Percentiles rank a stretch among this genome's conserved stretches.
These are phyloP conservation scores for Xyrauchen texanus DNA, from an alignment of 2,113 vertebrate species.

Conservation along the genomic window DNA sequence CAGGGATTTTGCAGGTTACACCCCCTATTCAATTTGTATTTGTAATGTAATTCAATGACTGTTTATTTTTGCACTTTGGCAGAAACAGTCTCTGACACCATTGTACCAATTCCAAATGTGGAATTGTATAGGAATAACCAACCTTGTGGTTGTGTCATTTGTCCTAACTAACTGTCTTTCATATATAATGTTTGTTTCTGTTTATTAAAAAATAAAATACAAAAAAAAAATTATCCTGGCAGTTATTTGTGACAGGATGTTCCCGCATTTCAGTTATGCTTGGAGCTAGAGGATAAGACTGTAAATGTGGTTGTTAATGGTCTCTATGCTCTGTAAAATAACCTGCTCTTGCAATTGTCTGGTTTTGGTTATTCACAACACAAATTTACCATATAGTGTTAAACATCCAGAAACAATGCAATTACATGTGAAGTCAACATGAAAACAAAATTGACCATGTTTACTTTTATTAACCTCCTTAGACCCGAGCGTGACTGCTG, in stretches of 20 bases:
- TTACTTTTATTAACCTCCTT: too few relatives aligned
- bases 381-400: too few relatives aligned
- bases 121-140: neutral
- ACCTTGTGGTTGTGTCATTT: neutral
- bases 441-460: too few relatives aligned
- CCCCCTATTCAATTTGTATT: conserved; percentile 4
- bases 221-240: neutral
- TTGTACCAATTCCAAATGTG: too few relatives aligned
- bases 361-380: too few relatives aligned
- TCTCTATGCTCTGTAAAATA: too few relatives aligned
- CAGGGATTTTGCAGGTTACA: neutral
- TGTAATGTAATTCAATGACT: conserved; percentile 3
- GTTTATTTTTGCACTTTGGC: neutral
- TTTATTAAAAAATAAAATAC: neutral
- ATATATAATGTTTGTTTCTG: neutral
- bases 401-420: too few relatives aligned
- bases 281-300: too few relatives aligned
- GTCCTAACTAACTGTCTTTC: neutral
- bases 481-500: too few relatives aligned
- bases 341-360: too few relatives aligned
- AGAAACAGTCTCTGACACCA: neutral
- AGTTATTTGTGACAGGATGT: neutral
- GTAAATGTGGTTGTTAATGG: too few relatives aligned
- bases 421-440: too few relatives aligned
- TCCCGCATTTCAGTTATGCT: neutral